Conservation (phyloP, 2,113 vertebrate genomes). For the Marcusenius ussheri region DNA sequence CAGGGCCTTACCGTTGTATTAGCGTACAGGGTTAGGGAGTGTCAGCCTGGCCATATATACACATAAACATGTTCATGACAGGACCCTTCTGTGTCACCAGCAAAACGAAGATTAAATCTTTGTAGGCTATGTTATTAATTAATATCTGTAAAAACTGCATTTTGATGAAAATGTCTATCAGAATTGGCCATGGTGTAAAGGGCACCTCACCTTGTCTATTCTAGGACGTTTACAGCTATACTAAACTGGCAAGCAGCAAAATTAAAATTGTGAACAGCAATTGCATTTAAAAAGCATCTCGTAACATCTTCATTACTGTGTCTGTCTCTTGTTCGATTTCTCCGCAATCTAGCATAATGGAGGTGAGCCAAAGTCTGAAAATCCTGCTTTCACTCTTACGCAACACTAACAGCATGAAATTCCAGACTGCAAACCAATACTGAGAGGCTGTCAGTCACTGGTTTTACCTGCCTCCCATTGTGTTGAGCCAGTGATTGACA, state of each 20-base stretch:
- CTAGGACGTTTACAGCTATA: not conserved
- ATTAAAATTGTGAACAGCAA: not conserved
- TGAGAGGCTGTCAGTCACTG: not conserved
- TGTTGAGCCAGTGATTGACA: not conserved
- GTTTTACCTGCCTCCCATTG: not conserved
- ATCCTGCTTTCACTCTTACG: not conserved
- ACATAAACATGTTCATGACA: not conserved
- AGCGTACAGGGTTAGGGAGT: not conserved
- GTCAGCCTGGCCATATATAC: not conserved
- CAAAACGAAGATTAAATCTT: not conserved
- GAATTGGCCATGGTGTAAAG: not conserved
- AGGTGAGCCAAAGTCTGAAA: not conserved
- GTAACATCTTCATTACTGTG: not conserved
- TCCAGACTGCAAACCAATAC: not conserved
- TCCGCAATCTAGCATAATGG: not conserved
- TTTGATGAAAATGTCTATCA: not conserved
- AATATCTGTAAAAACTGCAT: not conserved
- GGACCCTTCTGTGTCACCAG: not conserved
- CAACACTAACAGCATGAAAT: not conserved
- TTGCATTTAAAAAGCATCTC: not conserved
- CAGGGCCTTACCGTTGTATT: not conserved
- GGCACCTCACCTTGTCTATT: not conserved
- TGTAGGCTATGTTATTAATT: not conserved
- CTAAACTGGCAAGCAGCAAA: not conserved
- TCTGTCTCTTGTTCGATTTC: not conserved